Conservation (phyloP, 1,140 invertebrate genomes). For the Tachypleus tridentatus region DNA sequence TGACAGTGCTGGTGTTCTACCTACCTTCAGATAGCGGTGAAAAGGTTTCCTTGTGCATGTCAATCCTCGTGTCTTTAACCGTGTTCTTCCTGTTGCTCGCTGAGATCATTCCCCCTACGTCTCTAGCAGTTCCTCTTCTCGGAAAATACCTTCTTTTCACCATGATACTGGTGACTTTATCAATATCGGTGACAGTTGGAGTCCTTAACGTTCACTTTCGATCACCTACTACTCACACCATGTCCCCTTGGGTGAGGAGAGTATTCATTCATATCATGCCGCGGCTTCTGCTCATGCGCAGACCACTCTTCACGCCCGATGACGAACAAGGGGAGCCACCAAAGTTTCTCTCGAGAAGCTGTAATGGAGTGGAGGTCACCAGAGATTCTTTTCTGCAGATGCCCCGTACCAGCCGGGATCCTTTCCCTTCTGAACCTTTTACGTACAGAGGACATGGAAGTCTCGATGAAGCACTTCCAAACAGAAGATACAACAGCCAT, state of each 20-base stretch:
- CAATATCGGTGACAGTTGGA: conserved; percentile 84
- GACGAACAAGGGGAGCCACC: conserved; percentile 36
- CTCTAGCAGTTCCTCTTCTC: conserved; percentile 89
- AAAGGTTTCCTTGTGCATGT: conserved; percentile 96
- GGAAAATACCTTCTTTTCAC: conserved; percentile 99
- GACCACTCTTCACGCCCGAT: conserved; percentile 51
- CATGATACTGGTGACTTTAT: conserved; percentile 90
- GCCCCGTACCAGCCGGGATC: background rate
- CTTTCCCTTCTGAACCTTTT: background rate
- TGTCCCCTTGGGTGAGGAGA: conserved; percentile 87
- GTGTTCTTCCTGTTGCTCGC: conserved; percentile 98
- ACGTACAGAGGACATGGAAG: background rate
- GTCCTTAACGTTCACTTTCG: conserved; percentile 97
- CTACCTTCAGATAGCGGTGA: conserved; percentile 95
- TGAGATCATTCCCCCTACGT: conserved; percentile 97
- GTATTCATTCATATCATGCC: conserved; percentile 88
- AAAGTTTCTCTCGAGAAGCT: conserved; percentile 8
- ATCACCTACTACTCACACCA: conserved; percentile 65
- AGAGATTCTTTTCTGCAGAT: background rate
- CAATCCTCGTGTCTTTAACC: conserved; percentile 97
- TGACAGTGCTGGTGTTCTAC: conserved; percentile 96
- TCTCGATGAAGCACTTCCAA: conserved; percentile 11
- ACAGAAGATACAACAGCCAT: conserved; percentile 4
- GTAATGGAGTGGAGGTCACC: conserved; percentile 13
- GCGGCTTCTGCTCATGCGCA: conserved; percentile 63